Evolutionary conservation across 2,888 invertebrate species (phyloP).

Genomic region (Sisyra terminalis): DNA sequence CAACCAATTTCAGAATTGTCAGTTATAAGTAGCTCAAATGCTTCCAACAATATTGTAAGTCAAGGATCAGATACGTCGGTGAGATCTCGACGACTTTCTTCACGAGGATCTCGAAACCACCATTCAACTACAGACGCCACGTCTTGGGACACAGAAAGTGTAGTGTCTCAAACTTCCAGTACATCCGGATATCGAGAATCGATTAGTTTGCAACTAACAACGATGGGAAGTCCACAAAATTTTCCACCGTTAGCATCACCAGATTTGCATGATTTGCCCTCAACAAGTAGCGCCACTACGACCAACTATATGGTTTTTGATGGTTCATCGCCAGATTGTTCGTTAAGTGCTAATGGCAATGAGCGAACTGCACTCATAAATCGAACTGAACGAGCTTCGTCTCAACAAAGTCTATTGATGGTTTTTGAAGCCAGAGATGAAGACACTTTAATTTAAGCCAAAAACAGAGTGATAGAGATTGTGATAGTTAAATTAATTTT

Average conservation of each 20-base stretch:
- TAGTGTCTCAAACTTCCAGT: slow-evolving; percentile 65
- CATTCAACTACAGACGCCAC: slow-evolving; percentile 19
- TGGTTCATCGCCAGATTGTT: slow-evolving; percentile 38
- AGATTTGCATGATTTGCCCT: slow-evolving; percentile 37
- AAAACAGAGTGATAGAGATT: no score
- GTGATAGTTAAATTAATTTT: no score
- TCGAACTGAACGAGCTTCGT: slow-evolving; percentile 41
- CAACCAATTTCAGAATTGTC: slow-evolving; percentile 12
- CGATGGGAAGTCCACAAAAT: slow-evolving; percentile 34
- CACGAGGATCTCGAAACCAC: slow-evolving; percentile 9
- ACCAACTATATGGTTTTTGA: slow-evolving; percentile 33
- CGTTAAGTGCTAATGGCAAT: slow-evolving; percentile 43
- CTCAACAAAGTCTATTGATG: slow-evolving; percentile 60
- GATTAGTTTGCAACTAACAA: slow-evolving; percentile 42
- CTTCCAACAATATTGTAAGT: slow-evolving; percentile 8
- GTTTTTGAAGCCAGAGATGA: slow-evolving; percentile 70
- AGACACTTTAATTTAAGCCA: slow-evolving; percentile 59
- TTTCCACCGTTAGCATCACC: slow-evolving; percentile 47
- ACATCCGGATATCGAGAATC: slow-evolving; percentile 49
- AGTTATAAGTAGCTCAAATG: slow-evolving; percentile 16
- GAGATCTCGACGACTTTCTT: slow-evolving; percentile 4
- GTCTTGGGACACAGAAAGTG: slow-evolving; percentile 56
- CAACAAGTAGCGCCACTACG: slow-evolving; percentile 29
- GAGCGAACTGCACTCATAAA: slow-evolving; percentile 46
- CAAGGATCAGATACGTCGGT: slow-evolving; percentile 6